A percentile compares a stretch with the other conserved stretches of the same genome.
Conservation (phyloP, 1,140 invertebrate genomes). For the Subanguina moxae region DNA sequence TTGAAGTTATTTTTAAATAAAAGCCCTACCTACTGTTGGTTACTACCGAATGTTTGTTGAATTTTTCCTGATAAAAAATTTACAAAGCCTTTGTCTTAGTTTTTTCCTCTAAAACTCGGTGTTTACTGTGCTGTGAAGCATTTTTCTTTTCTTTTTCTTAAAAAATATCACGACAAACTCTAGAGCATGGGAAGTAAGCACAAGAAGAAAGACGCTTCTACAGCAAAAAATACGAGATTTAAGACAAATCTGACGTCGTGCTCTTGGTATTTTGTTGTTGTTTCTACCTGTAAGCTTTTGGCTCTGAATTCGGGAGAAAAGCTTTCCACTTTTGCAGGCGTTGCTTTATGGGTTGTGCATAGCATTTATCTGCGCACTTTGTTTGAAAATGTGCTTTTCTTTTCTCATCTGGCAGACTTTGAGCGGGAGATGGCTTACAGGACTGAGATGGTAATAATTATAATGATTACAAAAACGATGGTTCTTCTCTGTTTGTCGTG, state of each 20-base stretch:
- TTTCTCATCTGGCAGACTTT: conserved; percentile 64
- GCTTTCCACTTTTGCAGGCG: conserved; percentile 20
- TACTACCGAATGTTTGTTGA: too few relatives aligned
- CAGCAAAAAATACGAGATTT: too few relatives aligned
- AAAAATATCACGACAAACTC: too few relatives aligned
- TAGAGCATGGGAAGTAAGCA: too few relatives aligned
- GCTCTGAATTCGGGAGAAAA: neutral
- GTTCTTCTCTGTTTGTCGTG: neutral
- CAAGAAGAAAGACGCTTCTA: too few relatives aligned
- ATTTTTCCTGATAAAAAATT: too few relatives aligned
- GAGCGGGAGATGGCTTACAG: conserved; percentile 64
- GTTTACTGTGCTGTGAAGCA: neutral
- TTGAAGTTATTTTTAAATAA: conserved; percentile 63
- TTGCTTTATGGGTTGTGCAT: conserved; percentile 43
- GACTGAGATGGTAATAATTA: conserved; percentile 63
- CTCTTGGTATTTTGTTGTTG: too few relatives aligned
- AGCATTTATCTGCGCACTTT: conserved; percentile 54
- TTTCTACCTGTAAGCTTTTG: too few relatives aligned
- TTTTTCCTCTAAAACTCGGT: neutral
- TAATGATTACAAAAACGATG: neutral
- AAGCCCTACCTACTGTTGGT: neutral
- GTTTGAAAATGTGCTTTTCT: conserved; percentile 64
- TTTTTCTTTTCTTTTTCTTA: neutral
- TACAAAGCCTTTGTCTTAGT: too few relatives aligned
- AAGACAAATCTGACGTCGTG: too few relatives aligned